phyloP scores from a whole-genome alignment of 2,113 vertebrate species.

The Vombatus ursinus region DNA sequence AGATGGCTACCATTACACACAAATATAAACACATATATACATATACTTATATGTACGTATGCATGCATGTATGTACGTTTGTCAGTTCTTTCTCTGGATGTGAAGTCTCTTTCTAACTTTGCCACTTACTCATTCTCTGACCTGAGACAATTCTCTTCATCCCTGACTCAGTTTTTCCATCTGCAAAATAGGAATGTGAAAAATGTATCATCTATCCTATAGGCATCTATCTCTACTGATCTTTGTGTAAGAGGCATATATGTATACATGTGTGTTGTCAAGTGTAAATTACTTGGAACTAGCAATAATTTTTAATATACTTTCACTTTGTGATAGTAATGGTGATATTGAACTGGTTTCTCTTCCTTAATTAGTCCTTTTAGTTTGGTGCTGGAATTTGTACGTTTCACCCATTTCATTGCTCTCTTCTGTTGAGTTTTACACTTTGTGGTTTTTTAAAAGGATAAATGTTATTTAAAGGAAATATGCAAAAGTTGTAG shows the following conservation, averaged over 20 bases:
- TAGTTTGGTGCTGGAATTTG: background rate
- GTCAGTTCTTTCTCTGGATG: too few relatives aligned
- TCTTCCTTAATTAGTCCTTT: background rate
- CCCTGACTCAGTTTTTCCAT: constrained; percentile 11
- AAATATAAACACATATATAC: too few relatives aligned
- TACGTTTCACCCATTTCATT: background rate
- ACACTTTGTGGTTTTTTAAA: background rate
- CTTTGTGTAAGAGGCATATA: too few relatives aligned
- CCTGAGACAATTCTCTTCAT: background rate
- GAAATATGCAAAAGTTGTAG: background rate
- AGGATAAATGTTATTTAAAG: background rate
- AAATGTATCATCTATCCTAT: background rate
- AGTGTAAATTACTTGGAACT: background rate
- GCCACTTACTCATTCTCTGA: background rate
- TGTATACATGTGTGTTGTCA: background rate
- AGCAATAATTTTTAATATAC: background rate
- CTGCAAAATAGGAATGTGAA: background rate
- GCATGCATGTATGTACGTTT: too few relatives aligned
- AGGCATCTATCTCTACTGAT: background rate
- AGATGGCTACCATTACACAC: too few relatives aligned
- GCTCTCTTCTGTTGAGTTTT: background rate
- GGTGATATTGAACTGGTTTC: background rate
- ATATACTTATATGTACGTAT: too few relatives aligned
- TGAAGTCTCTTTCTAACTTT: background rate
- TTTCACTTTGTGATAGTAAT: background rate